Base-by-base conservation (phyloP, 2,888 invertebrate species). In the Rhaphigaster nebulosa region DNA sequence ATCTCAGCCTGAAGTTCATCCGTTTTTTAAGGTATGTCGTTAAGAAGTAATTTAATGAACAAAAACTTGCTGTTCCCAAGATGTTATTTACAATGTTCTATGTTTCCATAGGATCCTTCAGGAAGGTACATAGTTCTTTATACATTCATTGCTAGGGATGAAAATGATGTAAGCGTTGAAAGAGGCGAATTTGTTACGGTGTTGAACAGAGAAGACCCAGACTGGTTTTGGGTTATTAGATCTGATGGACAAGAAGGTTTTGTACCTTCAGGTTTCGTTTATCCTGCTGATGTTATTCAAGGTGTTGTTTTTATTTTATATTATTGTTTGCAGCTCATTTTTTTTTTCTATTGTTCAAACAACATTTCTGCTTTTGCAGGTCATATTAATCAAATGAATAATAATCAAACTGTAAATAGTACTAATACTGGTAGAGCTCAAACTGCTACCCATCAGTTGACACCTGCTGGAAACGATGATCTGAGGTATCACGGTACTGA, bases 101-200 rank as follows among this genome's bases (percentile, higher is more conserved):
- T 15, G 4, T 60, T 34, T 56, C 26, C 92, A 56, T 93, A 98
- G 94, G 98, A 98, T 93, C 97, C 98, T 1, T 97, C 97, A 0
- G 98, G 98, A 1, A 95, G 98, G 84, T 98, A 97, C 93, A 98
- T 98, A 92, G 98, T 98, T 0, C 95, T 99, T 29, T 99, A 98
- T 94, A 98, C 98, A 0, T 99, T 98, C 93, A 97, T 97, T 70
- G 98, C 98, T 0, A 94, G 98, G 60, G 98, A 98, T 93, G 98
- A 98, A 93, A 98, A 98, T 93, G 99, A 99, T 94, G 97, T 98
- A 0, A 97, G 97, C 70, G 98, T 99, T 1, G 98, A 98, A 93
- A 95, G 98, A 88, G 98, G 98, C 0, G 98, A 99, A 93, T 97
- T 98, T 94, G 98, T 99, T n/a, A 98, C 98, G 91, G 98, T 99